Evolutionary conservation across 1,140 invertebrate species (phyloP).

Genomic region (Daktulosphaira vitifoliae): DNA sequence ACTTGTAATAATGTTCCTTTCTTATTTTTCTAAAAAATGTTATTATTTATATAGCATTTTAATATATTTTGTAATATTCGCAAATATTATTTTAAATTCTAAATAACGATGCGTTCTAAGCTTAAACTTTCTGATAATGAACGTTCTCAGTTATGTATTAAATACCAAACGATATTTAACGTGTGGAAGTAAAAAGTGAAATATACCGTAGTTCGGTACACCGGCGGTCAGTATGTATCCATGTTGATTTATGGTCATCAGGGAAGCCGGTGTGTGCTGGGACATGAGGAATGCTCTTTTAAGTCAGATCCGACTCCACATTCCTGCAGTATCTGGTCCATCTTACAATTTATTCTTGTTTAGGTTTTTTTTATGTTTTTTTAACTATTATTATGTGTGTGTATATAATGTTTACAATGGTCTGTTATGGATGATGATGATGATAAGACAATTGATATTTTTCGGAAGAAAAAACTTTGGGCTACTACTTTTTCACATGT

Average conservation of each 20-base stretch:
- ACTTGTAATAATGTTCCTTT: too few species aligned
- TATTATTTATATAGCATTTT: too few species aligned
- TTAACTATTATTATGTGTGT: not conserved
- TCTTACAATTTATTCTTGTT: slow-evolving; percentile 31
- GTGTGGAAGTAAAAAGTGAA: not conserved
- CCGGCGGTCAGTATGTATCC: slow-evolving; percentile 12
- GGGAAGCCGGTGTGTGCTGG: slow-evolving; percentile 29
- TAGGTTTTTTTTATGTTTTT: slow-evolving; percentile 29
- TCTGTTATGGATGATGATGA: not conserved
- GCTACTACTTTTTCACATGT: slow-evolving; percentile 16
- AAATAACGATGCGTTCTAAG: too few species aligned
- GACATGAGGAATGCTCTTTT: slow-evolving; percentile 30
- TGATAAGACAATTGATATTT: slow-evolving; percentile 32
- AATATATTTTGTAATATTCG: too few species aligned
- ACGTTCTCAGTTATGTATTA: too few species aligned
- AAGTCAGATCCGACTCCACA: slow-evolving; percentile 22
- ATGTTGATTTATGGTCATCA: slow-evolving; percentile 32
- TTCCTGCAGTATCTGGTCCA: slow-evolving; percentile 25
- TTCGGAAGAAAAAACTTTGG: slow-evolving; percentile 31
- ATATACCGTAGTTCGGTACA: not conserved
- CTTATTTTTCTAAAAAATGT: too few species aligned
- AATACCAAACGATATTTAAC: not conserved
- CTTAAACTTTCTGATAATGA: too few species aligned
- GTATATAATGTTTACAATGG: slow-evolving; percentile 2
- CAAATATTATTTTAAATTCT: too few species aligned